A percentile compares a stretch with the other conserved stretches of the same genome.
Conservation (phyloP, 2,797 vertebrate genomes). For the Astyanax mexicanus region DNA sequence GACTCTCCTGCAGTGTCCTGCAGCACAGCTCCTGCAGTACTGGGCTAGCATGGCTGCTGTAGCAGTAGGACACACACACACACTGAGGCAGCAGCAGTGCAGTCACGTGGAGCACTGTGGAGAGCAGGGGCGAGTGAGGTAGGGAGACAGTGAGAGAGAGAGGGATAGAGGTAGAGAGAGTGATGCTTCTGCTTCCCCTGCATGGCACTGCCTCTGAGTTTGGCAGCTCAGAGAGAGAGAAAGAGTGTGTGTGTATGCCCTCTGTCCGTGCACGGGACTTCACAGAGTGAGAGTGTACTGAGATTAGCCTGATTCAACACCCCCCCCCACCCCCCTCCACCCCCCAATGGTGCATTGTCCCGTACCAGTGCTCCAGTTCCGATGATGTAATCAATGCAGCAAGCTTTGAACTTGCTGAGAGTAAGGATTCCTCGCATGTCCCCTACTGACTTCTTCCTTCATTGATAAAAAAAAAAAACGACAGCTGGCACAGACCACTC, state of each 20-base stretch:
- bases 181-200: slow-evolving; percentile 50
- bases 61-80: slow-evolving; percentile 19
- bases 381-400: slow-evolving; percentile 89
- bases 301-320: slow-evolving; percentile 62
- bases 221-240: slow-evolving; percentile 57
- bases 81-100: slow-evolving; percentile 50
- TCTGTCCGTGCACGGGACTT: slow-evolving; percentile 55
- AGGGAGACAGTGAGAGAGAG: slow-evolving; percentile 41
- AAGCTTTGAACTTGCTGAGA: slow-evolving; percentile 82
- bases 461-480: slow-evolving; percentile 46
- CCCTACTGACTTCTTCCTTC: slow-evolving; percentile 54
- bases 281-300: slow-evolving; percentile 52
- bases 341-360: slow-evolving; percentile 81
- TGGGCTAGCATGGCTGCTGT: slow-evolving; percentile 60
- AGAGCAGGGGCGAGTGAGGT: slow-evolving; percentile 49
- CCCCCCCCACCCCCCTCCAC: slow-evolving; percentile 23
- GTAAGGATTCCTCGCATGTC: slow-evolving; percentile 66
- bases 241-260: slow-evolving; percentile 57
- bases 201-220: slow-evolving; percentile 60
- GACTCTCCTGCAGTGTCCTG: slow-evolving; percentile 80
- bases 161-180: slow-evolving; percentile 22
- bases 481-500: slow-evolving; percentile 45
- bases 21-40: slow-evolving; percentile 83
- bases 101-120: slow-evolving; percentile 68
- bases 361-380: slow-evolving; percentile 75